Base-by-base conservation (phyloP, 2,888 invertebrate genomes). In the Macrosiphum euphorbiae region DNA sequence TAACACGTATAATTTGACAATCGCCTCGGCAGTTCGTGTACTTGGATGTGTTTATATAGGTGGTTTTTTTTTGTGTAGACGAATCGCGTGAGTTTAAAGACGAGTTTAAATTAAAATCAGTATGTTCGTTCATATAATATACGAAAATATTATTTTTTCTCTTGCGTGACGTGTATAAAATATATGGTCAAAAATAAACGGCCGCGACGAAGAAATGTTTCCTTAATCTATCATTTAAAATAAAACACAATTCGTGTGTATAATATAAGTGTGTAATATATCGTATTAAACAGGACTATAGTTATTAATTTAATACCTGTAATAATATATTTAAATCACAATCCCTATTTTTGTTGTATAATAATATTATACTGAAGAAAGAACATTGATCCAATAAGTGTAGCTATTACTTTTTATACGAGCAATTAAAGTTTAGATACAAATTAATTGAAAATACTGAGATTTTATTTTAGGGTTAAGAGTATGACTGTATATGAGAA, bases 11-110 rank as follows among this genome's bases (percentile, higher is more conserved):
- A 78, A 84, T 91, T 84, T 52, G 26, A 78, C 3, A 35, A 8
- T 52, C n/a, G 7, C 52, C 41, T 5, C 35, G 2, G 50, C 7
- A 52, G 52, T 50, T 91, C 41, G 41, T 2, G 41, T 91, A 41
- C 7, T 16, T 84, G 41, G 41, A 7, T 44, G 47, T 35, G 20
- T 78, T 24, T 78, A 35, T 78, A 78, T 35, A 41, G 78, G 8
- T 78, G 20, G n/a, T 90, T 47, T 67, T 52, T 52, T 91, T 58
- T 44, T 10, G 28, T n/a, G n/a, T 44, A n/a, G 58, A 86, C 55
- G 86, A 91, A 91, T 91, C 91, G 91, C 91, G 91, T 91, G 91
- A 52, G 86, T 58, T 58, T 11, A 7, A 44, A 41, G 35, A 24
- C 78, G 78, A 78, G 78, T 78, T 35, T 20, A 35, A 78, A 35